These are phyloP conservation scores for Rhynchonycteris naso DNA, from an alignment of 2,797 vertebrate species.

Conservation along the genomic window DNA sequence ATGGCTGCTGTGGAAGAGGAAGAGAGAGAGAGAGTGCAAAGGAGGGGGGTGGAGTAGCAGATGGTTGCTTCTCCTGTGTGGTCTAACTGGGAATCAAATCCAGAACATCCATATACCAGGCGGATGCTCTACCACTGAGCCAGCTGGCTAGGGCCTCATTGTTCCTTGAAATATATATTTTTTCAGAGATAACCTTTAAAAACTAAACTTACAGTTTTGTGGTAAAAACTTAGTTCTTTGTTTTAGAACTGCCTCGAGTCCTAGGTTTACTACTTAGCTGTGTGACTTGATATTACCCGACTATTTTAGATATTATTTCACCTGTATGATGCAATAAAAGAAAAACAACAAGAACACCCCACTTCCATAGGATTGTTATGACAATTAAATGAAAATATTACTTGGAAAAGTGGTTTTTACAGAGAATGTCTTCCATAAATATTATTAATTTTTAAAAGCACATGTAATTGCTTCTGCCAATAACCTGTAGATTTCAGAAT, in stretches of 20 bases:
- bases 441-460: background rate
- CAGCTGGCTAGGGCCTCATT: too few species aligned
- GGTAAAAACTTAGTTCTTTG: background rate
- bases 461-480: background rate
- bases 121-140: too few species aligned
- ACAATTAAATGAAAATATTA: background rate
- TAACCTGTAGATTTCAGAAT: background rate
- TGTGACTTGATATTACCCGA: background rate
- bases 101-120: too few species aligned
- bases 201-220: background rate
- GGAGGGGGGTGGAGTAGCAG: too few species aligned
- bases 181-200: background rate
- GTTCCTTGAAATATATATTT: background rate
- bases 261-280: background rate
- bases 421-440: background rate
- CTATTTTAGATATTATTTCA: background rate
- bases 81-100: too few species aligned
- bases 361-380: background rate
- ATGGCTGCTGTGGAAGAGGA: too few species aligned
- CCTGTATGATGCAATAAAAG: background rate
- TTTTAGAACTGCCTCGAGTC: background rate
- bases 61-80: too few species aligned
- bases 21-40: too few species aligned
- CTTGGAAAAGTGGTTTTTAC: background rate
- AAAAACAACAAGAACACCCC: background rate